These are phyloP conservation scores for Brenthis daphne DNA, from an alignment of 2,888 invertebrate species.

Conservation along the genomic window DNA sequence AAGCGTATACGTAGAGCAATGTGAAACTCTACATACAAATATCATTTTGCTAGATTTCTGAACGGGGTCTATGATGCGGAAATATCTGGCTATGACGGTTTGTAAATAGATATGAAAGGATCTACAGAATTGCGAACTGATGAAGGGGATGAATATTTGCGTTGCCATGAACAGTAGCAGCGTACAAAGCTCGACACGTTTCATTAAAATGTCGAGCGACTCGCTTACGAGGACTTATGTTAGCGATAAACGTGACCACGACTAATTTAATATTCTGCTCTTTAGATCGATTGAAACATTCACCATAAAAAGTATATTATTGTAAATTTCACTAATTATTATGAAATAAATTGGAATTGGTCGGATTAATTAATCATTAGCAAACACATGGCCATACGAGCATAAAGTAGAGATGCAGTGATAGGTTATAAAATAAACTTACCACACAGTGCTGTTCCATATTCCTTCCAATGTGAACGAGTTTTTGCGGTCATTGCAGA, in stretches of 20 bases:
- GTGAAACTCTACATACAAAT: conserved; percentile 10
- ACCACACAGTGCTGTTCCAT: conserved; percentile 81
- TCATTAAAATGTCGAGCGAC: conserved; percentile 42
- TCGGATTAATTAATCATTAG: conserved; percentile 28
- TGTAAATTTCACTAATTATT: not conserved
- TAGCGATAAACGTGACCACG: conserved; percentile 42
- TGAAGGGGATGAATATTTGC: conserved; percentile 34
- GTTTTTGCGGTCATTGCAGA: conserved; percentile 78
- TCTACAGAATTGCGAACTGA: conserved; percentile 12
- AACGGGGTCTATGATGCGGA: conserved; percentile 18
- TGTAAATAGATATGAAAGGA: conserved; percentile 18
- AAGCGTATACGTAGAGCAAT: conserved; percentile 7
- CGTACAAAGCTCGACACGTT: conserved; percentile 41
- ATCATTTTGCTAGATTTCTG: not conserved
- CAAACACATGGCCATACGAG: conserved; percentile 56
- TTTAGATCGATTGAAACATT: conserved; percentile 20
- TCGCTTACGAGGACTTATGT: conserved; percentile 36
- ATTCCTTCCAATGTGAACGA: conserved; percentile 82
- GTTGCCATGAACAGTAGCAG: conserved; percentile 31
- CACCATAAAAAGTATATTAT: not conserved
- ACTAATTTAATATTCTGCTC: conserved; percentile 32
- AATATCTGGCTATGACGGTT: conserved; percentile 27
- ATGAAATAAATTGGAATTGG: not conserved
- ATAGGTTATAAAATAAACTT: conserved; percentile 75
- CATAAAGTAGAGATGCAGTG: conserved; percentile 40